Base-by-base conservation (phyloP, 1,140 invertebrate species). In the Oedothorax gibbosus region DNA sequence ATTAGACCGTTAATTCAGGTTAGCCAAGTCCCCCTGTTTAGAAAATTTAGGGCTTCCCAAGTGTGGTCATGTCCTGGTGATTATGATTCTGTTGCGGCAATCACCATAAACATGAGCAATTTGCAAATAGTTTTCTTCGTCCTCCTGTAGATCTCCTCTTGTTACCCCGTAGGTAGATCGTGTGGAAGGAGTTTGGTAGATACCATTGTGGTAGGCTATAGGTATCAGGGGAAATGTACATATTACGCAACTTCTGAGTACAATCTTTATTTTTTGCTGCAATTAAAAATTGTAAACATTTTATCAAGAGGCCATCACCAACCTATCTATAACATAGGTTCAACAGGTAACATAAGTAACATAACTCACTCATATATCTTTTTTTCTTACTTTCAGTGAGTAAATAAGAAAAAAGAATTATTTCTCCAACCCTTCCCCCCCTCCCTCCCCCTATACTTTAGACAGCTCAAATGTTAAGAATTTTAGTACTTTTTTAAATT, bases 31-130 rank as follows among this genome's bases (percentile, higher is more conserved):
- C 56, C 65, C 65, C 64, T n/a, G 10, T 81, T 81, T 81, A 60
- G 50, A 64, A 71, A 53, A 60, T 21, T 50, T 7, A 12, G 21
- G 66, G 20, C 54, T 57, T 12, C 51, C 57, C 4, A 14, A 72
- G 49, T 66, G 64, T 66, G 15, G 12, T 12, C 21, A 11, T 21
- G 15, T 66, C n/a, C n/a, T 15, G 62, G 81, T 84, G 71, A 84
- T 84, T 75, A 82, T 64, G 62, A 66, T 18, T 76, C 72, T 76
- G 53, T 35, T n/a, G 21, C 72, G 49, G 62, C 72, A 76, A 84
- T 84, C 69, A 84, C 62, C 81, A 84, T 84, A 84, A 84, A 84
- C 81, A 84, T 84, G 81, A 84, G 72, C 81, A 76, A 84, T 84
- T 84, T 84, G 15, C 21, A 20, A 56, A 65, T 84, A 75, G 50